Evolutionary conservation across 2,888 invertebrate genomes (phyloP), one percentile per base, ranked within the genome.

Genomic region (Oligia latruncula): DNA sequence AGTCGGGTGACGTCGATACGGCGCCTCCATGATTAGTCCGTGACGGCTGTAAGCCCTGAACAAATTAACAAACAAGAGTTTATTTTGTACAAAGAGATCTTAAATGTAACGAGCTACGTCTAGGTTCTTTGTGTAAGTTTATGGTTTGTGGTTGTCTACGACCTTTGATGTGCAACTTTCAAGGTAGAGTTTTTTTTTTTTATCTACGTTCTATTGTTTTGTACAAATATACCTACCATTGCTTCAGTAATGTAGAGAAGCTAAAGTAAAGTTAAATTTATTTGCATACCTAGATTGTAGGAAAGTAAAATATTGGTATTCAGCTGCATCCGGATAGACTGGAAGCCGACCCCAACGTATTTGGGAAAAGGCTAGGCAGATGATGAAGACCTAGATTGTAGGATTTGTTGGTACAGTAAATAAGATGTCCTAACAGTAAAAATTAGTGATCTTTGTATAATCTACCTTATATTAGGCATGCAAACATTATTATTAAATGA

Each of bases 1-100:
- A 81, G 71, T 65, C 67, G 70, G 64, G 74, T 35, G 80, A 79
- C 84, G 79, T 84, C 79, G 70, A 79, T 79, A 43, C 46, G 86
- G 81, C 86, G 83, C 83, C 84, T 23, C 17, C 83, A 23, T 82
- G 73, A 86, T 86, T 75, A 75, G 43, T 40, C 35, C 40, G 71
- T 72, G 74, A 85, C 78, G 64, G 58, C 52, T 60, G n/a, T 79
- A 68, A 80, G 74, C 79, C 60, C 60, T 67, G 71, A 80, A 76
- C 80, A 80, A 83, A 85, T 85, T 86, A 85, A 78, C 74, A 75
- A 81, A 81, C 49, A 55, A 55, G 23, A 76, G 23, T 80, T 52
- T 68, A 76, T 83, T 75, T 84, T 62, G 62, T 66, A 58, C 82
- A 52, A 66, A 65, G n/a, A 62, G 29, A 5, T 84, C 62, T 67